Conservation (phyloP, 2,113 vertebrate genomes). For the Baryphthengus martii region DNA sequence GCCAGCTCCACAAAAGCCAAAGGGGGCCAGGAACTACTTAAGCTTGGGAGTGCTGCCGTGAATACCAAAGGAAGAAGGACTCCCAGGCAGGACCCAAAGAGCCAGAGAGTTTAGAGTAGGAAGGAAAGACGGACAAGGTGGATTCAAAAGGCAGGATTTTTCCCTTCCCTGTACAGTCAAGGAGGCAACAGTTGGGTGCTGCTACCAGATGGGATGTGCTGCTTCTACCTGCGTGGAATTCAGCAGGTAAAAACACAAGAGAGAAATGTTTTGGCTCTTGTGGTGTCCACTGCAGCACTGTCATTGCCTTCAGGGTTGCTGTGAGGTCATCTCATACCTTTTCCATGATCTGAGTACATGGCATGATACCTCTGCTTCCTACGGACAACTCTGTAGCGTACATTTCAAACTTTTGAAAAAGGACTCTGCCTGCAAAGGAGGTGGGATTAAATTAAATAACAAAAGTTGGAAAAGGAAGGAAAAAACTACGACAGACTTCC, state of each 20-base stretch:
- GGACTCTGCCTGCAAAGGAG: neutral
- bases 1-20: conserved; percentile 2
- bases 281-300: neutral
- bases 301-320: neutral
- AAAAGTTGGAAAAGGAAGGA: neutral
- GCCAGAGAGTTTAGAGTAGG: neutral
- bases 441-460: neutral
- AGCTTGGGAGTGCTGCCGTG: neutral
- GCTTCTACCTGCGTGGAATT: neutral
- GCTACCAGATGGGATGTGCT: neutral
- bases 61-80: neutral
- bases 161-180: neutral
- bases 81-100: neutral
- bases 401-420: neutral
- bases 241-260: neutral
- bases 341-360: neutral
- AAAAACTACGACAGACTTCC: neutral
- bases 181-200: neutral
- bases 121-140: neutral
- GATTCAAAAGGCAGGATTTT: neutral
- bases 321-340: neutral
- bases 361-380: neutral
- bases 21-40: neutral
- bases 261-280: neutral
- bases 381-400: neutral